Evolutionary conservation across 2,888 invertebrate genomes (phyloP), one percentile per base, ranked within the genome.

Genomic region (Dorcus parallelipipedus): DNA sequence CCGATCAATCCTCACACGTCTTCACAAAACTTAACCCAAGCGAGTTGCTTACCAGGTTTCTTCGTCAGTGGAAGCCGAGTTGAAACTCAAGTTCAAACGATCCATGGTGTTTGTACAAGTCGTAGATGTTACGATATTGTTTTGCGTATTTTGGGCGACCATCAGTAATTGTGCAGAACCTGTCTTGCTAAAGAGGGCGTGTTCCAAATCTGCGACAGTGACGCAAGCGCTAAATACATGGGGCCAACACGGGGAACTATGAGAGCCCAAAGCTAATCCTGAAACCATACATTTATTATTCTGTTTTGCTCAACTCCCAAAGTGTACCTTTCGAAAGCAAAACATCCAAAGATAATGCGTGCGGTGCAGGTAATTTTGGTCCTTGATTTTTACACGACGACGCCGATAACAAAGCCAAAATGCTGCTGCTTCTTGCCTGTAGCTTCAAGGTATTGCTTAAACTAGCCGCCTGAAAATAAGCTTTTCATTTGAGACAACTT

Each of bases 211-310:
- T 3, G 94, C 91, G 5, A 97, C 93, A 74, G 96, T 95, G 41
- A 95, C 88, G 68, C 95, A 95, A 17, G 95, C 95, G 70, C 91
- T 88, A 74, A 98, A 95, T 60, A 97, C 93, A 73, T 97, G 95
- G 63, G 92, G 91, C 97, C 97, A 97, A 71, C 97, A 97, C 65
- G 94, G 93, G 14, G 93, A 85, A 26, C 95, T 93, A 72, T 95
- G 95, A 41, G 95, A 93, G 3, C 95, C 96, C 6, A 96, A 83
- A 73, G 96, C 95, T 52, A 97, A 80, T 39, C 67, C 64, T 64
- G 49, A 45, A 54, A 54, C 5, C 10, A 45, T 26, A 33, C 8
- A 14, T 10, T 38, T n/a, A 7, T 20, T 42, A 42, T 14, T 7
- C 10, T 42, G 17, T 6, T 42, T 42, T 14, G 1, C 10, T 42